Conservation (phyloP, 2,797 vertebrate species). For the Enteromius argenteus region DNA sequence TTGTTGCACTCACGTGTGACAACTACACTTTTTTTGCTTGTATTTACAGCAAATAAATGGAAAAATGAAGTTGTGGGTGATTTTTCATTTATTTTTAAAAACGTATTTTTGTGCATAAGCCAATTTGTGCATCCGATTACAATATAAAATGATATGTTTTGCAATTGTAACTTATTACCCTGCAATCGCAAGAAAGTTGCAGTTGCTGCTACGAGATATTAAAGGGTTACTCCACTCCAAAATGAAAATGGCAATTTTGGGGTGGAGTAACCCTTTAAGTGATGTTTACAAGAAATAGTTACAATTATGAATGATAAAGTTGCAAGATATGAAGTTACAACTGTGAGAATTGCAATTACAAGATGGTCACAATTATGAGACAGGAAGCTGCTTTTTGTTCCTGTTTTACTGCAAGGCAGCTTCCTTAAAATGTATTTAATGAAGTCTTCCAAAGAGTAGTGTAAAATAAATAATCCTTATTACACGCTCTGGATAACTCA, state of each 20-base stretch:
- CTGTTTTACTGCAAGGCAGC: background rate
- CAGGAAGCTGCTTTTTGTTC: background rate
- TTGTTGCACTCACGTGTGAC: conserved; percentile 55
- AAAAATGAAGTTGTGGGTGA: conserved; percentile 47
- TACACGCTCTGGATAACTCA: background rate
- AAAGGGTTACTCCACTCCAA: too few relatives aligned
- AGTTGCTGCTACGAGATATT: background rate
- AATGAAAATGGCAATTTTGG: too few relatives aligned
- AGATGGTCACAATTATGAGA: background rate
- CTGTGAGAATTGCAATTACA: background rate
- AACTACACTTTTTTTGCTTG: conserved; percentile 71
- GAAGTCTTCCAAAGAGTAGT: background rate
- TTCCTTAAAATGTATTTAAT: background rate
- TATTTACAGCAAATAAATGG: conserved; percentile 82
- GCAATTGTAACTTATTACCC: background rate
- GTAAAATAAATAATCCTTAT: background rate
- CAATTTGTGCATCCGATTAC: background rate
- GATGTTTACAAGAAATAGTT: background rate
- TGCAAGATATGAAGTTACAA: background rate
- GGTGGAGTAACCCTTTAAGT: background rate
- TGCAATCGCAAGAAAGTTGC: background rate
- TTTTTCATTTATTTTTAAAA: background rate
- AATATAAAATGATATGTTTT: background rate
- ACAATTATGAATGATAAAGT: background rate
- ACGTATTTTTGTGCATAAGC: background rate